A percentile compares a stretch with the other conserved stretches of the same genome.
Conservation (phyloP, 2,888 invertebrate genomes). For the Pemphredon lugubris region DNA sequence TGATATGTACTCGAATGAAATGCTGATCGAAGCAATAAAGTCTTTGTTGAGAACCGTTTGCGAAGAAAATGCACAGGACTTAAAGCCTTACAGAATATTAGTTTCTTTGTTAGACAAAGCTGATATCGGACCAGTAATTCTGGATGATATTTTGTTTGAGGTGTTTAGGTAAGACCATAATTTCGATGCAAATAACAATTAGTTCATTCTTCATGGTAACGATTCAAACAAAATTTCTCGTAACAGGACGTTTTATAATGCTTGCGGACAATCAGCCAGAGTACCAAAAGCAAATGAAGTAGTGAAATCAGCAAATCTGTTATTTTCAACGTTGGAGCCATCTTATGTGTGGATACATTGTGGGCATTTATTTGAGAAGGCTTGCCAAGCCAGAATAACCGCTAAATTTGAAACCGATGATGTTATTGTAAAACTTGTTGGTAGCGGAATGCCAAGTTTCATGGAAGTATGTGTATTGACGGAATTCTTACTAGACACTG, state of each 20-base stretch:
- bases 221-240: slow-evolving; percentile 6
- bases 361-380: slow-evolving; percentile 85
- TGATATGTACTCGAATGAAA: slow-evolving; percentile 86
- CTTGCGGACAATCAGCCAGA: slow-evolving; percentile 71
- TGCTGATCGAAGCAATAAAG: slow-evolving; percentile 86
- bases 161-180: slow-evolving; percentile 85
- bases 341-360: slow-evolving; percentile 93
- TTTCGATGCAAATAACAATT: neutral
- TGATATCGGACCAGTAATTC: slow-evolving; percentile 90
- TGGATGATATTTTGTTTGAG: slow-evolving; percentile 90
- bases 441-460: slow-evolving; percentile 85
- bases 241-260: slow-evolving; percentile 78
- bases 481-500: slow-evolving; percentile 89
- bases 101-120: slow-evolving; percentile 93
- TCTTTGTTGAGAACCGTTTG: slow-evolving; percentile 83
- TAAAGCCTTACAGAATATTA: slow-evolving; percentile 89
- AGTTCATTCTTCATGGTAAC: slow-evolving; percentile 1
- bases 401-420: slow-evolving; percentile 67
- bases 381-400: slow-evolving; percentile 79
- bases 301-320: slow-evolving; percentile 90
- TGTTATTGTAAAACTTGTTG: slow-evolving; percentile 82
- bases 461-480: slow-evolving; percentile 88
- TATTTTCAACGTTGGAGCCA: slow-evolving; percentile 92
- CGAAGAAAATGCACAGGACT: slow-evolving; percentile 84
- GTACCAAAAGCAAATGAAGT: slow-evolving; percentile 85